Evolutionary conservation across 1,140 invertebrate species (phyloP), one percentile per base, ranked within the genome.

Genomic region (Condylostylus longicornis): DNA sequence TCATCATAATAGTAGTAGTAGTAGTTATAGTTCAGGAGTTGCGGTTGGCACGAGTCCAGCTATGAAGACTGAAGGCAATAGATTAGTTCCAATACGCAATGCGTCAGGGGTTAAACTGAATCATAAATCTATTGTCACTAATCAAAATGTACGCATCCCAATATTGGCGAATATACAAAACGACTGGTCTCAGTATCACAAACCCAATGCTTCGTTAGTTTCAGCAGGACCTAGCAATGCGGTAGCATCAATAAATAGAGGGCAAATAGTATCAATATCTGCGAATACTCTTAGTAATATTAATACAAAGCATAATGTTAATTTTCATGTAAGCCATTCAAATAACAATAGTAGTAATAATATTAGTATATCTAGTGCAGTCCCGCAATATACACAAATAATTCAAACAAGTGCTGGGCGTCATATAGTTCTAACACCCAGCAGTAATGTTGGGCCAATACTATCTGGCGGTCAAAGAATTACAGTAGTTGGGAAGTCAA

Each of bases 401-500:
- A n/a, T n/a, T n/a, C n/a, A n/a, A n/a, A n/a, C n/a, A n/a, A n/a
- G n/a, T n/a, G n/a, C n/a, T n/a, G n/a, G n/a, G n/a, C n/a, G n/a
- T n/a, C n/a, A n/a, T n/a, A n/a, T n/a, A n/a, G n/a, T n/a, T n/a
- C n/a, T n/a, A n/a, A n/a, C n/a, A n/a, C n/a, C n/a, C n/a, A n/a
- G n/a, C n/a, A n/a, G n/a, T n/a, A n/a, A n/a, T n/a, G n/a, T n/a
- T n/a, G n/a, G n/a, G n/a, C n/a, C n/a, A n/a, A n/a, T n/a, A n/a
- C n/a, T n/a, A n/a, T n/a, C n/a, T n/a, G n/a, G 60, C 42, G 67
- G 68, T 19, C 68, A 69, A 47, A 61, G 69, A 33, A 44, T 72
- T n/a, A 68, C 68, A 1, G 65, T 73, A 32, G 14, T 32, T 12
- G 12, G 30, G n/a, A 32, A 32, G 18, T 14, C 50, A 53, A 2